phyloP scores from a whole-genome alignment of 2,888 invertebrate genomes.

The Galerucella nymphaeae region DNA sequence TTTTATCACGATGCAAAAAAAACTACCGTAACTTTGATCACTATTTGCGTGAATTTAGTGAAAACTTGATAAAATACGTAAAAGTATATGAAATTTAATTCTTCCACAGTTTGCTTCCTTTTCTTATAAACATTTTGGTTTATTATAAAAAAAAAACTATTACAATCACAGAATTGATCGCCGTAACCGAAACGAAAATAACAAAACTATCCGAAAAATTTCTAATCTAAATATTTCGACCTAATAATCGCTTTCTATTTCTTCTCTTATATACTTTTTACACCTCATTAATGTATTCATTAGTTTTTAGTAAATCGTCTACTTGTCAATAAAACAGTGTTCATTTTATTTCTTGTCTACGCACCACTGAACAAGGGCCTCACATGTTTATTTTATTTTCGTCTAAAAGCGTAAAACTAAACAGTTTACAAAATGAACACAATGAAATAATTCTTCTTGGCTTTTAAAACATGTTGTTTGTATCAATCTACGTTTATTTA shows the following conservation, averaged over 20 bases:
- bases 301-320: slow-evolving; percentile 10
- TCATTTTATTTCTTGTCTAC: slow-evolving; percentile 1
- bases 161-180: neutral
- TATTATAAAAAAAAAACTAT: neutral
- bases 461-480: neutral
- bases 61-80: too few relatives aligned
- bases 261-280: slow-evolving; percentile 9
- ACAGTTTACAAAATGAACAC: neutral
- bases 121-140: neutral
- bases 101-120: neutral
- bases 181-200: neutral
- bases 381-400: slow-evolving; percentile 2
- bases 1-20: too few relatives aligned
- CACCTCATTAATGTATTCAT: slow-evolving; percentile 13
- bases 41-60: too few relatives aligned
- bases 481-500: too few relatives aligned
- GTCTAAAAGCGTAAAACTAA: neutral
- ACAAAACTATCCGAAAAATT: neutral
- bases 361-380: neutral
- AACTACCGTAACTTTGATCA: too few relatives aligned
- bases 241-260: neutral
- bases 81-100: neutral
- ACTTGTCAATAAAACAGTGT: neutral
- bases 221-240: slow-evolving; percentile 8
- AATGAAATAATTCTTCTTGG: neutral